These are phyloP conservation scores for Falco berigora DNA, from an alignment of 2,797 vertebrate species.

Conservation along the genomic window DNA sequence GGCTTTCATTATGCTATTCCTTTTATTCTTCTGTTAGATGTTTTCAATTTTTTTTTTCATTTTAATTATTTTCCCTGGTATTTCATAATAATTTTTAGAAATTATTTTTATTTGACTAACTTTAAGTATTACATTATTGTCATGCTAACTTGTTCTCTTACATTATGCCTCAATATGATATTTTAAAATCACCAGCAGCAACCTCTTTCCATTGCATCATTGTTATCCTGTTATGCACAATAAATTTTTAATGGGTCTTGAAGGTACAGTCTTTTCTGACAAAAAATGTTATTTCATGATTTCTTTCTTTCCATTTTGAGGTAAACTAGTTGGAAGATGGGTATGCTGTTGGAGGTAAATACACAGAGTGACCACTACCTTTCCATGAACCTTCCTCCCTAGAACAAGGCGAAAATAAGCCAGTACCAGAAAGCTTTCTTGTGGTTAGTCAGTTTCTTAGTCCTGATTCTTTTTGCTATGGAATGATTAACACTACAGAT, in stretches of 20 bases:
- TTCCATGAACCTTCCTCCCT: not conserved
- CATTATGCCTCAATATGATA: not conserved
- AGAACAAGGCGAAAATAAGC: not conserved
- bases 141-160: not conserved
- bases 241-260: not conserved
- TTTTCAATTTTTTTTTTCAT: not conserved
- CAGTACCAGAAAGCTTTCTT: not conserved
- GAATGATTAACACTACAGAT: not conserved
- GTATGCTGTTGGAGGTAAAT: not conserved
- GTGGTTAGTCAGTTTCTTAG: not conserved
- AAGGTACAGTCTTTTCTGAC: not conserved
- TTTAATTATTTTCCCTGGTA: not conserved
- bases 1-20: conserved; percentile 1
- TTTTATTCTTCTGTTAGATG: conserved; percentile 12
- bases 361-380: not conserved
- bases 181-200: not conserved
- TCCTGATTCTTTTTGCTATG: not conserved
- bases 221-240: not conserved
- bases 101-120: not conserved
- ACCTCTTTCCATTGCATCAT: not conserved
- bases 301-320: not conserved
- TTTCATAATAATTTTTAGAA: conserved; percentile 3
- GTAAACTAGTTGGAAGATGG: not conserved
- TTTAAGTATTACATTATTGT: not conserved
- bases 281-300: not conserved